Conservation (phyloP, 2,113 vertebrate species). For the Siniperca chuatsi region DNA sequence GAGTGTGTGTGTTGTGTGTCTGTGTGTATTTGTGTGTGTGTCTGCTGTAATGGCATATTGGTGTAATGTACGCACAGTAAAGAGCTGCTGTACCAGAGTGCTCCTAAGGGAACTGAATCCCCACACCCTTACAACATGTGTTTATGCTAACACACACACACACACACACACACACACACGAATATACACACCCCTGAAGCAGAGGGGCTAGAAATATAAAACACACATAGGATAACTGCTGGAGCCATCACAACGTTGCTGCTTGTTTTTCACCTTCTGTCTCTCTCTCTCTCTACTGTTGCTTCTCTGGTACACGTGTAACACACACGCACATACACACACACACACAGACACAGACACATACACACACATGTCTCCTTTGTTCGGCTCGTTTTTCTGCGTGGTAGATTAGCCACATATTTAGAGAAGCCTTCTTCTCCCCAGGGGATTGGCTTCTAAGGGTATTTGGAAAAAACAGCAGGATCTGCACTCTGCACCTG, state of each 20-base stretch:
- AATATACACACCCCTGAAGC: conserved; percentile 31
- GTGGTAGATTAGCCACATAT: conserved; percentile 77
- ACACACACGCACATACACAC: conserved; percentile 9
- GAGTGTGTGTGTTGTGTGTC: conserved; percentile 15
- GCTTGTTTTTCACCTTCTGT: conserved; percentile 57
- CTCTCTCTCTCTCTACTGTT: conserved; percentile 30
- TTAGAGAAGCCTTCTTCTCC: conserved; percentile 73
- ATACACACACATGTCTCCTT: conserved; percentile 35
- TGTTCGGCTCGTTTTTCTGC: conserved; percentile 53
- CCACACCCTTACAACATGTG: conserved; percentile 37
- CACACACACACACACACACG: background rate
- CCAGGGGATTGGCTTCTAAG: conserved; percentile 68
- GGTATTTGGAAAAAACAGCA: conserved; percentile 69
- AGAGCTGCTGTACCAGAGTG: conserved; percentile 64
- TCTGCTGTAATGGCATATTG: conserved; percentile 55
- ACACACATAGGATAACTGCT: conserved; percentile 63
- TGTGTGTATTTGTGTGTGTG: conserved; percentile 24
- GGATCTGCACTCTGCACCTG: conserved; percentile 67
- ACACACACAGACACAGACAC: conserved; percentile 10
- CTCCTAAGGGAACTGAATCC: conserved; percentile 72
- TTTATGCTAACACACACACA: background rate
- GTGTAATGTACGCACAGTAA: conserved; percentile 69
- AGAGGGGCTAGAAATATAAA: conserved; percentile 54
- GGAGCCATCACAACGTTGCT: conserved; percentile 51
- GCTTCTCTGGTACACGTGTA: conserved; percentile 50